Base-by-base conservation (phyloP, 2,888 invertebrate genomes). In the Andrena minutula region DNA sequence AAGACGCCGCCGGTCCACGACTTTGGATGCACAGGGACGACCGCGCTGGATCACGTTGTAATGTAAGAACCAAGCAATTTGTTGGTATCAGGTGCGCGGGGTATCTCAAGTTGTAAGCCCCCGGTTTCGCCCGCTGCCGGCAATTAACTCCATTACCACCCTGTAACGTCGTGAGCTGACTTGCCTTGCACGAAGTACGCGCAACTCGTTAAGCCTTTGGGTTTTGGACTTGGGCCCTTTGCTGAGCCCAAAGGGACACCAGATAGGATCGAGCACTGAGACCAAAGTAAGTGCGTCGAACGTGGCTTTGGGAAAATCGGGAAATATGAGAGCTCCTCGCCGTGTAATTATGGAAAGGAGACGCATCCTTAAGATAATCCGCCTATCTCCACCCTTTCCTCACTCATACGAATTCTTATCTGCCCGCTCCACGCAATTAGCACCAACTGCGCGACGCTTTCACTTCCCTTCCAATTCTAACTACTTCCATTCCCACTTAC, bases 81-180 rank as follows among this genome's bases (percentile, higher is more conserved):
- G 93, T 93, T 91, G 92, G 93, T 93, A 93, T 93, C 94, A 94
- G 93, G 93, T 94, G 94, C 90, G 86, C 84, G 83, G 88, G 82
- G 90, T 91, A 92, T 93, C 92, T 92, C 89, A 93, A 93, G 91
- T 93, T 92, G 92, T 94, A 94, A 94, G 93, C 94, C 92, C 88
- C 87, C 84, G 89, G 91, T 90, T 91, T 89, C 89, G 88, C 86
- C 82, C 90, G 88, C 85, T 87, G 83, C 86, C 89, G 89, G 92
- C 93, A 93, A 94, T 93, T 93, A 93, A 93, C 93, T 94, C 93
- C 90, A 94, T 94, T 94, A 94, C 93, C 93, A 93, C 92, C 92
- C 93, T 90, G 92, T 93, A 93, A 92, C 92, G 90, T 92, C 89
- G 91, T 90, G 89, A 87, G 88, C 86, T 75, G 89, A 89, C 87